Conservation (phyloP, 2,797 vertebrate genomes). For the Sebastes hubbsi region DNA sequence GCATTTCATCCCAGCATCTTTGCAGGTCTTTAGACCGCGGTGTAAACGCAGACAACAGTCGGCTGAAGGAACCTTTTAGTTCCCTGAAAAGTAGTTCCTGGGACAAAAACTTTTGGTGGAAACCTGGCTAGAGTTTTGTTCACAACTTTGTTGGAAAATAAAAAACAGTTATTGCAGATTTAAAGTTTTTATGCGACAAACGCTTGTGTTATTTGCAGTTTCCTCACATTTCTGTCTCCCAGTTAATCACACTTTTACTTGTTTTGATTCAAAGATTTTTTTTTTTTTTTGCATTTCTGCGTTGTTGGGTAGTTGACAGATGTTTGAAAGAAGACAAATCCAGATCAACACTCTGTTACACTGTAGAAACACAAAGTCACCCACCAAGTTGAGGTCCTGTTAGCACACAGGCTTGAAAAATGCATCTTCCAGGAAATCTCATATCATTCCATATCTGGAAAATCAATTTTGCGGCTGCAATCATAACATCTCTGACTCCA, state of each 20-base stretch:
- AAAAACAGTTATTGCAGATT: neutral
- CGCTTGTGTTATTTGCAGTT: neutral
- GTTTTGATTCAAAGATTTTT: too few relatives aligned
- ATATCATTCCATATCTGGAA: conserved; percentile 44
- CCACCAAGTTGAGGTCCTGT: neutral
- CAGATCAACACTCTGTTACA: neutral
- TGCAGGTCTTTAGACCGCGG: too few relatives aligned
- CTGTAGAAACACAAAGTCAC: neutral
- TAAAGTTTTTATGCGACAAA: neutral
- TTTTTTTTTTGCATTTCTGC: neutral
- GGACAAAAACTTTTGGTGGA: too few relatives aligned
- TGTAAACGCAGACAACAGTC: too few relatives aligned
- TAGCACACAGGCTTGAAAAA: neutral
- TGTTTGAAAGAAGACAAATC: neutral
- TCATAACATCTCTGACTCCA: conserved; percentile 28
- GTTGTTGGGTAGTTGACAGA: neutral
- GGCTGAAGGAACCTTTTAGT: too few relatives aligned
- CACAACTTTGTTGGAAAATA: neutral
- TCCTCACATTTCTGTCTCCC: neutral
- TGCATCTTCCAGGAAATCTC: conserved; percentile 21
- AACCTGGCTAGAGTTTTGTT: neutral
- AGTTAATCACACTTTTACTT: too few relatives aligned
- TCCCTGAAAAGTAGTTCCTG: too few relatives aligned
- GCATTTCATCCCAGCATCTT: too few relatives aligned
- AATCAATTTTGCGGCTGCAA: conserved; percentile 33